Evolutionary conservation across 2,113 vertebrate genomes (phyloP), one percentile per base, ranked within the genome.

Genomic region (Nicator chloris): DNA sequence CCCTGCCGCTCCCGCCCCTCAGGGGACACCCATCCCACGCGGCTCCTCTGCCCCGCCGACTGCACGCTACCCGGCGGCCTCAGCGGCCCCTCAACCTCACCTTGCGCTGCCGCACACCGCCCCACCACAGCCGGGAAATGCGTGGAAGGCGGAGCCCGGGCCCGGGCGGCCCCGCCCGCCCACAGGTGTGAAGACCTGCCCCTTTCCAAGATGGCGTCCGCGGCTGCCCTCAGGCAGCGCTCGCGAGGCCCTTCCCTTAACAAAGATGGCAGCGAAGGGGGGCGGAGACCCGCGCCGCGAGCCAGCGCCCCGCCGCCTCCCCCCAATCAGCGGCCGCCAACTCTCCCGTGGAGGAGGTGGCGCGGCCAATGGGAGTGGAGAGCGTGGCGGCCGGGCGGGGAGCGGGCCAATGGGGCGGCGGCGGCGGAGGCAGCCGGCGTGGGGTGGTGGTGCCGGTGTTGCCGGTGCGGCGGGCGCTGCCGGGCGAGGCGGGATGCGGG

Each of bases 251-350:
- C 15, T 64, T 69, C 95, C 97, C 95, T 28, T 33, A 94, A 51
- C 66, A 90, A 97, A 97, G 6, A 97, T 97, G 97, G 96, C 42
- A 4, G 47, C 7, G 0, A 2, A 12, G 13, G 19, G 26, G 71
- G 94, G 91, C 13, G 92, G 85, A 10, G 66, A 21, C 47, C 26
- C 12, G 4, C n/a, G 9, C 54, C 40, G 6, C 66, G 8, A 49
- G 44, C 92, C 23, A 63, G 9, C 11, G 4, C 45, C 22, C 53
- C 10, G 3, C 50, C 11, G 6, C 10, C 5, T 53, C 1, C 7
- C 15, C 6, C 98, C 99, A 99, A 99, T 99, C 98, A 97, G 35
- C 78, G 37, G 88, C 93, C 98, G 99, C 98, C 99, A 99, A 98
- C 99, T 99, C 98, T 98, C 97, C 98, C 92, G 97, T 98, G 97